phyloP scores from a whole-genome alignment of 1,140 invertebrate genomes.

The Magallana gigas region DNA sequence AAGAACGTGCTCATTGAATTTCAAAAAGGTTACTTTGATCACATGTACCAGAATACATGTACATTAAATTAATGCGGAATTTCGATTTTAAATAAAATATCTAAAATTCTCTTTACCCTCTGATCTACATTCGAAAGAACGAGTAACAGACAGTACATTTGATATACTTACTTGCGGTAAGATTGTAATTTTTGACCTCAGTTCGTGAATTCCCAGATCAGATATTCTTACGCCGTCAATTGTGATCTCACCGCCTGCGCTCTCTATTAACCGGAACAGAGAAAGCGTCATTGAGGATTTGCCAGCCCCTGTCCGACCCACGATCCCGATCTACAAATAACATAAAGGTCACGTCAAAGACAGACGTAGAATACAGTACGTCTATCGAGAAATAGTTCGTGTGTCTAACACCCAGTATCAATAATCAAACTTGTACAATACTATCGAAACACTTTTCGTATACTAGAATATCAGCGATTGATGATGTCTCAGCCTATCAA shows the following conservation, averaged over 20 bases:
- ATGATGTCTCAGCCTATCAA: too few species aligned
- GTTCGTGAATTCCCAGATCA: conserved; percentile 77
- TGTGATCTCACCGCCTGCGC: conserved; percentile 79
- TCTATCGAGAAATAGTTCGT: too few species aligned
- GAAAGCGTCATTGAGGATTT: conserved; percentile 82
- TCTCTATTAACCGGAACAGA: conserved; percentile 86
- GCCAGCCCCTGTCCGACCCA: conserved; percentile 78
- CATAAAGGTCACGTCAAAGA: too few species aligned
- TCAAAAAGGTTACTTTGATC: too few species aligned
- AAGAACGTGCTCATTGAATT: neutral
- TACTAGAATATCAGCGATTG: too few species aligned
- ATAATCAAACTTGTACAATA: too few species aligned
- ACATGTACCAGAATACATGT: too few species aligned
- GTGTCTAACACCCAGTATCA: too few species aligned
- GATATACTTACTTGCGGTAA: conserved; percentile 79
- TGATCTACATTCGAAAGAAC: neutral
- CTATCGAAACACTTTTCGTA: too few species aligned
- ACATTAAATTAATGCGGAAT: too few species aligned
- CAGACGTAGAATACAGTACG: too few species aligned
- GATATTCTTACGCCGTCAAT: conserved; percentile 61
- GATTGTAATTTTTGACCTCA: conserved; percentile 79
- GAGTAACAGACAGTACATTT: too few species aligned
- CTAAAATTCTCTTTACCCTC: neutral
- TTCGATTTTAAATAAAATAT: neutral
- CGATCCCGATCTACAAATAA: conserved; percentile 43